Evolutionary conservation across 1,140 invertebrate genomes (phyloP).

Genomic region (Lethrus apterus): DNA sequence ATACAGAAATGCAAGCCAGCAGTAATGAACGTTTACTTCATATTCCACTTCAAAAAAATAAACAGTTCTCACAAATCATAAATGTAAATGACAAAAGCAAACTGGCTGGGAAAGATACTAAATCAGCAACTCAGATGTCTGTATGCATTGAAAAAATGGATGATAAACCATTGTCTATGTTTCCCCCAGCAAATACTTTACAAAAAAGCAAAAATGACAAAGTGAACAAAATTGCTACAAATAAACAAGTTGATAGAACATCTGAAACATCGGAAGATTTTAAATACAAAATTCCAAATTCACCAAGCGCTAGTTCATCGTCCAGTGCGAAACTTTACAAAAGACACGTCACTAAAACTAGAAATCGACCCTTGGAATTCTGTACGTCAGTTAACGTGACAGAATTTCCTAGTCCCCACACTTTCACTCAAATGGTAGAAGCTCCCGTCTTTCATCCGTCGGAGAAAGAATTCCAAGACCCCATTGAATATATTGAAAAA

Average conservation of each 20-base stretch:
- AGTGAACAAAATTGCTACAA: background rate
- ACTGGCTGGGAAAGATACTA: constrained; percentile 57
- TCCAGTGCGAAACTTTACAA: constrained; percentile 38
- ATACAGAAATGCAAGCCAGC: too few relatives aligned
- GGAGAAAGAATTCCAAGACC: constrained; percentile 81
- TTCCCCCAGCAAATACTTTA: constrained; percentile 49
- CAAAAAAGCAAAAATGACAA: constrained; percentile 36
- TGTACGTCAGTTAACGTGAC: constrained; percentile 46
- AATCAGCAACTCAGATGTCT: constrained; percentile 58
- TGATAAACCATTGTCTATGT: constrained; percentile 38
- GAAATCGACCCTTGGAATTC: constrained; percentile 33
- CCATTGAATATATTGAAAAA: constrained; percentile 80
- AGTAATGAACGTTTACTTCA: too few relatives aligned
- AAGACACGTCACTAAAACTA: constrained; percentile 25
- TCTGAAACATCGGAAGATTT: constrained; percentile 25
- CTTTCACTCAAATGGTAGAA: constrained; percentile 57
- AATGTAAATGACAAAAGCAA: too few relatives aligned
- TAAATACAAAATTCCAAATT: constrained; percentile 40
- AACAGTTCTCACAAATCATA: too few relatives aligned
- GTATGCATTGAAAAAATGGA: constrained; percentile 37
- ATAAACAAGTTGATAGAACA: background rate
- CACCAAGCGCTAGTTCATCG: constrained; percentile 39
- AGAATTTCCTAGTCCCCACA: constrained; percentile 45
- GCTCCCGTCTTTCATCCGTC: constrained; percentile 77
- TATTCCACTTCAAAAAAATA: too few relatives aligned